phyloP scores from a whole-genome alignment of 2,113 vertebrate genomes.

The Corynorhinus townsendii region DNA sequence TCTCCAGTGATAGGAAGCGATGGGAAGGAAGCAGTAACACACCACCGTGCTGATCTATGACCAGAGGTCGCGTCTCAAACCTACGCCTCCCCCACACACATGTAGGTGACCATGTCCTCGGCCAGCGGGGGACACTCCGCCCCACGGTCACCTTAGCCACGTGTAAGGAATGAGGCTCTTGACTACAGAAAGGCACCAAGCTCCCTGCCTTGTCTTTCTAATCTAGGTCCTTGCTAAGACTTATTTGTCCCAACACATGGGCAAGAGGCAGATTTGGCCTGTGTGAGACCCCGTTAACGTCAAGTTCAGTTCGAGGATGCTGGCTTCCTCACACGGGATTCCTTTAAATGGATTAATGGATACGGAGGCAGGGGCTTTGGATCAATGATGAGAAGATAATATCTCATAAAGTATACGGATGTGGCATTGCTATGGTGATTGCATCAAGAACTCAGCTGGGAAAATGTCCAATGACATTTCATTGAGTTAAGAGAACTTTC shows the following conservation, averaged over 20 bases:
- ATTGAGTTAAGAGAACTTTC: neutral
- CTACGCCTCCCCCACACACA: too few relatives aligned
- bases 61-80: neutral
- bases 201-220: slow-evolving; percentile 28
- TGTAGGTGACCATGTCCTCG: neutral
- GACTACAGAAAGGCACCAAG: slow-evolving; percentile 26
- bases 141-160: neutral
- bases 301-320: slow-evolving; percentile 15
- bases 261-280: neutral
- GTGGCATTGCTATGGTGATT: neutral
- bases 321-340: neutral
- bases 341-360: neutral
- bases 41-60: neutral
- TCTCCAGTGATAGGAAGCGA: slow-evolving; percentile 15
- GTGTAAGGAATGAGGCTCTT: slow-evolving; percentile 36
- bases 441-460: neutral
- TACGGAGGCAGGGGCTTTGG: neutral
- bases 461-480: neutral
- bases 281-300: neutral
- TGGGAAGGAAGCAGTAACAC: neutral
- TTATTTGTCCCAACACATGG: slow-evolving; percentile 42
- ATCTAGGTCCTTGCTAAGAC: neutral
- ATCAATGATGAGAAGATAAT: neutral
- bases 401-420: neutral
- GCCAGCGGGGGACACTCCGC: neutral